Evolutionary conservation across 2,113 vertebrate genomes (phyloP), one percentile per base, ranked within the genome.

Genomic region (Piprites chloris): DNA sequence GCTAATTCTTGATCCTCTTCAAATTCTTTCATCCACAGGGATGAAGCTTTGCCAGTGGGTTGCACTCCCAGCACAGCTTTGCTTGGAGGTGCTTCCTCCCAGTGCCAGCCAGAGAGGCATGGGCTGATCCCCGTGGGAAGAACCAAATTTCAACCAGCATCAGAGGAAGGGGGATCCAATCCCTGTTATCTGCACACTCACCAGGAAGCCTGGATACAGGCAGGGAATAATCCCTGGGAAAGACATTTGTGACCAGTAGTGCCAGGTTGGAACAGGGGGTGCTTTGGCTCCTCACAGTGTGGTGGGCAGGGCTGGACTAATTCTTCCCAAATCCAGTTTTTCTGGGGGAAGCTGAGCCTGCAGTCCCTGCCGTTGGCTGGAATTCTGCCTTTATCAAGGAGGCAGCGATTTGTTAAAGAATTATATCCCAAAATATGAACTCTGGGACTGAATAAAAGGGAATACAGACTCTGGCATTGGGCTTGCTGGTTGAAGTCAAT

Each of bases 131-230:
- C 9, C 12, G 12, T 35, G 56, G n/a, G 30, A 47, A 46, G 58
- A 28, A 75, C 46, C 15, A 39, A 20, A 50, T 44, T 19, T 35
- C 11, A 63, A 50, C 7, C 0, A 5, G 11, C 21, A 5, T 52
- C 24, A 69, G 30, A 20, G 0, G 1, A 58, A 63, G 55, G 22
- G 58, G 39, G 30, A 68, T 30, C 53, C 0, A 1, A 9, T 33
- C 2, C 1, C 42, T 9, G 56, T 71, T 76, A 17, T 15, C 49
- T 65, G 37, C 21, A 21, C 7, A 0, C 39, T 37, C 1, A 2
- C 39, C 0, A 4, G 49, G 39, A 46, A 42, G 22, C 47, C 56
- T 39, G 17, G 35, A 9, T 39, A 42, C 2, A 1, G 32, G 22
- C 20, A 71, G 46, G 27, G 53, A 76, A 52, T 33, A 66, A 61